Conservation (phyloP, 2,888 invertebrate species). For the Teleiodes luculella region DNA sequence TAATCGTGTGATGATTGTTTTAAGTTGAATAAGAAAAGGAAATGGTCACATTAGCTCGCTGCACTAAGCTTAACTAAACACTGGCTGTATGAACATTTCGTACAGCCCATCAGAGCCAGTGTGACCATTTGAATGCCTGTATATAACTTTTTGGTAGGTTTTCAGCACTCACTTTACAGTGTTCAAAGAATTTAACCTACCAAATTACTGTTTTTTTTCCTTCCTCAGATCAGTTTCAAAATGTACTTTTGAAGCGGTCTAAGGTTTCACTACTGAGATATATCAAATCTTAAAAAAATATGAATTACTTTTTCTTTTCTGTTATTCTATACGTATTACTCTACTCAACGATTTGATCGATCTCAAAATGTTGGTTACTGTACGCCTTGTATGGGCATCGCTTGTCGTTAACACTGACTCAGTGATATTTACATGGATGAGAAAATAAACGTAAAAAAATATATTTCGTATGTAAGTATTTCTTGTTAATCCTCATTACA, state of each 20-base stretch:
- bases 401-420: constrained; percentile 75
- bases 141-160: constrained; percentile 73
- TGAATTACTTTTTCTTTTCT: too few species aligned
- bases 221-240: constrained; percentile 27
- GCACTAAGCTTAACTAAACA: constrained; percentile 42
- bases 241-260: constrained; percentile 21
- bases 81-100: constrained; percentile 33
- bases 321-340: not conserved
- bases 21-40: constrained; percentile 37
- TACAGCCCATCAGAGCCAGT: constrained; percentile 42
- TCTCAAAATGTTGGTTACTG: constrained; percentile 32
- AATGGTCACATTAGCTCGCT: constrained; percentile 50
- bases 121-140: constrained; percentile 70
- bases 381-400: constrained; percentile 74
- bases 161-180: constrained; percentile 51
- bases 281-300: constrained; percentile 34
- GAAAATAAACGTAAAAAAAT: constrained; percentile 15
- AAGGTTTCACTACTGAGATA: constrained; percentile 32
- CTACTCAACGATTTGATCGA: constrained; percentile 20
- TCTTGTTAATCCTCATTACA: too few species aligned
- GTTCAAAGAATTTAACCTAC: constrained; percentile 60
- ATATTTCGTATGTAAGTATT: too few species aligned
- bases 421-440: constrained; percentile 46
- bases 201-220: constrained; percentile 48
- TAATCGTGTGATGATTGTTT: constrained; percentile 68